These are phyloP conservation scores for Leptodirus hochenwartii DNA, from an alignment of 2,888 invertebrate genomes.

Conservation along the genomic window DNA sequence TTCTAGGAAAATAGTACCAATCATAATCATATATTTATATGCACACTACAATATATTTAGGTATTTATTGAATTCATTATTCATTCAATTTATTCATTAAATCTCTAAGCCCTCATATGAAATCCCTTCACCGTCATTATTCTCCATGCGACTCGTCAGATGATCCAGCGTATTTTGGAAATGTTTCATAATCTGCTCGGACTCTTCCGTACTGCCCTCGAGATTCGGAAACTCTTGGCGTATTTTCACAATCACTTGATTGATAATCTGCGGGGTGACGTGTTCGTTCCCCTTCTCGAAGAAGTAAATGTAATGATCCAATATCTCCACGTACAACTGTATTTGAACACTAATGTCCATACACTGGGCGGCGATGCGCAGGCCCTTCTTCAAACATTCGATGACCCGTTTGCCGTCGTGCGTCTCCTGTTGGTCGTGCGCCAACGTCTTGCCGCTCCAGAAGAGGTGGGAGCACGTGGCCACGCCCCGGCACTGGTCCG, in stretches of 20 bases:
- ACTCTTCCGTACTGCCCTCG: constrained; percentile 88
- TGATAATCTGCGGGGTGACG: constrained; percentile 24
- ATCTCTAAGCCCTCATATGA: constrained; percentile 44
- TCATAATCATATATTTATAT: too few relatives aligned
- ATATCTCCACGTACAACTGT: constrained; percentile 83
- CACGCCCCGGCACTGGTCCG: constrained; percentile 93
- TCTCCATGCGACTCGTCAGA: constrained; percentile 49
- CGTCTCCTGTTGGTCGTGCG: constrained; percentile 36
- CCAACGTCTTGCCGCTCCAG: constrained; percentile 69
- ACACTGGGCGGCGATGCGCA: constrained; percentile 89
- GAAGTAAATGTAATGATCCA: constrained; percentile 88
- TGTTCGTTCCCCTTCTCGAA: constrained; percentile 58
- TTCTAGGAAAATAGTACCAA: too few relatives aligned
- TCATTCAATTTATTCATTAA: too few relatives aligned
- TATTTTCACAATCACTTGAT: constrained; percentile 78
- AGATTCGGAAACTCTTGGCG: constrained; percentile 85
- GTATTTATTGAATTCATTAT: too few relatives aligned
- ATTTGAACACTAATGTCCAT: constrained; percentile 95
- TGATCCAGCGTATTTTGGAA: constrained; percentile 81
- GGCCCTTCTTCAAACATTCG: constrained; percentile 90
- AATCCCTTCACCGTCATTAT: constrained; percentile 34
- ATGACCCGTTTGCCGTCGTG: constrained; percentile 81
- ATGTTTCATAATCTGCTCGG: constrained; percentile 91
- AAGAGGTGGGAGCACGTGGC: constrained; percentile 89
- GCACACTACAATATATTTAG: too few relatives aligned